These are phyloP conservation scores for Biston betularia DNA, from an alignment of 2,888 invertebrate genomes.

Conservation along the genomic window DNA sequence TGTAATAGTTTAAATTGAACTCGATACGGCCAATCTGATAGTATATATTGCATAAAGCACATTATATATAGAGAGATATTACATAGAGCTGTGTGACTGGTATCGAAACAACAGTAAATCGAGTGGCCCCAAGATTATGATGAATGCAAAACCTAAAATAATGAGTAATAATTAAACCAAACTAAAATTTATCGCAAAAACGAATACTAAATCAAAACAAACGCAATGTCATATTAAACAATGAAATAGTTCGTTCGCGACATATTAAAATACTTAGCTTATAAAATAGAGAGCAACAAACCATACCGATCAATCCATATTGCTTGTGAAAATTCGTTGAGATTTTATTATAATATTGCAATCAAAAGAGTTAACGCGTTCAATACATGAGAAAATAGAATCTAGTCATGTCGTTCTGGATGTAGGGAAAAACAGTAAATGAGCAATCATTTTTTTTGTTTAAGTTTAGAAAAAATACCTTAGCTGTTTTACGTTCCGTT, in stretches of 20 bases:
- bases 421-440: conserved; percentile 63
- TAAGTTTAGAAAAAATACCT: conserved; percentile 44
- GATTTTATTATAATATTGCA: conserved; percentile 52
- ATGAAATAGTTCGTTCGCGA: neutral
- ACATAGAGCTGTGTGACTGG: conserved; percentile 42
- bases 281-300: conserved; percentile 55
- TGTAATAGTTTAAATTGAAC: neutral
- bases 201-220: neutral
- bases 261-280: conserved; percentile 46
- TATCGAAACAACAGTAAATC: conserved; percentile 42
- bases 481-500: conserved; percentile 46
- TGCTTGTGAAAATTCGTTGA: conserved; percentile 80
- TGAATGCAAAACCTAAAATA: conserved; percentile 23
- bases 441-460: conserved; percentile 55
- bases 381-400: conserved; percentile 48
- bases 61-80: conserved; percentile 12
- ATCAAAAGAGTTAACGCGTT: conserved; percentile 60
- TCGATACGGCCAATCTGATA: neutral
- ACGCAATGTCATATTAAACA: neutral
- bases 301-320: conserved; percentile 61
- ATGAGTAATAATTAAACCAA: conserved; percentile 12
- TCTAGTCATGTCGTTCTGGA: conserved; percentile 78
- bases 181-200: neutral
- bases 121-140: conserved; percentile 50
- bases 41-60: neutral